Evolutionary conservation across 2,113 vertebrate genomes (phyloP), one percentile per base, ranked within the genome.

Genomic region (Brachyistius frenatus): DNA sequence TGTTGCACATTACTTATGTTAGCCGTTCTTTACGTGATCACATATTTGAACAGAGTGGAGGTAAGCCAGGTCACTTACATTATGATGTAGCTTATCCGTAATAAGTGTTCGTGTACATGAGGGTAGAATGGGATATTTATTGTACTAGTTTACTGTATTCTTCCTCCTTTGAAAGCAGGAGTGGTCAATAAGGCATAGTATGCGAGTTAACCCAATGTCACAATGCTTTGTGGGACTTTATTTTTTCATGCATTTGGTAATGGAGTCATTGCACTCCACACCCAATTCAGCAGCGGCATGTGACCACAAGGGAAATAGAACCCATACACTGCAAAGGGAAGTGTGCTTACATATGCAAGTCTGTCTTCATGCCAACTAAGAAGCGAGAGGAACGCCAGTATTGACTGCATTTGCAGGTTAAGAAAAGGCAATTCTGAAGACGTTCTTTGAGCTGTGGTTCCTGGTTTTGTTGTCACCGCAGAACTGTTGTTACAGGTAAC

Each of bases 241-340:
- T 46, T 50, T 67, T 63, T 82, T 72, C 44, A 30, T 65, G 35
- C 76, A 47, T 90, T 91, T 81, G 62, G 83, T 82, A 87, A 88
- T 87, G 66, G 85, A 87, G 79, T 80, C 62, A 36, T 7, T 61
- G 54, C 3, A 41, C 37, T 85, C 68, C 86, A 86, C 88, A 79
- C 87, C 86, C 87, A 86, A 75, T 68, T 80, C 56, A 79, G 49
- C 84, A 80, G 76, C 52, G 15, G 60, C 81, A 72, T 89, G 74
- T 87, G 73, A 92, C 86, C 87, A 89, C 89, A 91, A 80, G 81
- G 78, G 78, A 92, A 92, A 83, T 76, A 49, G 54, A 80, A 62
- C 82, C 60, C 64, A 7, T 35, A 65, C 7, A 46, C 35, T 83
- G 81, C 81, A 91, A 73, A 78, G 78, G 86, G 89, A 88, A 91